Conservation (phyloP, 1,140 invertebrate species). For the Manduca sexta region DNA sequence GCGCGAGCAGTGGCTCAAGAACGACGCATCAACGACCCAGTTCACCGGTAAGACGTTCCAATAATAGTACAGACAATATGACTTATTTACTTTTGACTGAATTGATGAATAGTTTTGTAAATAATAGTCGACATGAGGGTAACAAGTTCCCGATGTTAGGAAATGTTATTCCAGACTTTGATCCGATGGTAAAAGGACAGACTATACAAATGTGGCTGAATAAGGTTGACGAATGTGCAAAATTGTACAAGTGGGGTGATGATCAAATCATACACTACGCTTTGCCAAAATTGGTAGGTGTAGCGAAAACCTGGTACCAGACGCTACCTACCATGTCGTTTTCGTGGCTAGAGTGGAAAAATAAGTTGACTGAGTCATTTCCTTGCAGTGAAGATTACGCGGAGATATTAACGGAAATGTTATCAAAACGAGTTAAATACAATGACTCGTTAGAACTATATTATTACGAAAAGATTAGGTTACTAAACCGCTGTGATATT, state of each 20-base stretch:
- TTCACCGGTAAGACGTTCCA: too few relatives aligned
- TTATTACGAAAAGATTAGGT: too few relatives aligned
- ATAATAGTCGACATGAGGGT: conserved; percentile 9
- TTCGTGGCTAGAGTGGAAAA: conserved; percentile 22
- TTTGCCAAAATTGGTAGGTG: too few relatives aligned
- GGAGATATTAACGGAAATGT: conserved; percentile 15
- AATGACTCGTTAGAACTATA: too few relatives aligned
- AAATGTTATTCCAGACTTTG: conserved; percentile 30
- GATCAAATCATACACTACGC: too few relatives aligned
- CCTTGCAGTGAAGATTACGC: conserved; percentile 15
- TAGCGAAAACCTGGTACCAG: conserved; percentile 14
- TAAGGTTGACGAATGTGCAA: conserved; percentile 20
- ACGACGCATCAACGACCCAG: too few relatives aligned
- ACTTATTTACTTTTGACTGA: too few relatives aligned
- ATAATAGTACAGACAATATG: too few relatives aligned
- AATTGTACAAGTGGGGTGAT: too few relatives aligned
- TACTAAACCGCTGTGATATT: too few relatives aligned
- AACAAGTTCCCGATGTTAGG: conserved; percentile 19
- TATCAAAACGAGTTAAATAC: conserved; percentile 13
- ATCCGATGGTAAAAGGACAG: conserved; percentile 19
- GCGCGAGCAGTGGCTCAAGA: too few relatives aligned
- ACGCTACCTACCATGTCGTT: conserved; percentile 14
- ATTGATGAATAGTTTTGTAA: conserved; percentile 10
- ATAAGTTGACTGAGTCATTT: conserved; percentile 12
- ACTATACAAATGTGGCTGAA: conserved; percentile 14